These are phyloP conservation scores for Cerastoderma edule DNA, from an alignment of 2,888 invertebrate species.

Conservation along the genomic window DNA sequence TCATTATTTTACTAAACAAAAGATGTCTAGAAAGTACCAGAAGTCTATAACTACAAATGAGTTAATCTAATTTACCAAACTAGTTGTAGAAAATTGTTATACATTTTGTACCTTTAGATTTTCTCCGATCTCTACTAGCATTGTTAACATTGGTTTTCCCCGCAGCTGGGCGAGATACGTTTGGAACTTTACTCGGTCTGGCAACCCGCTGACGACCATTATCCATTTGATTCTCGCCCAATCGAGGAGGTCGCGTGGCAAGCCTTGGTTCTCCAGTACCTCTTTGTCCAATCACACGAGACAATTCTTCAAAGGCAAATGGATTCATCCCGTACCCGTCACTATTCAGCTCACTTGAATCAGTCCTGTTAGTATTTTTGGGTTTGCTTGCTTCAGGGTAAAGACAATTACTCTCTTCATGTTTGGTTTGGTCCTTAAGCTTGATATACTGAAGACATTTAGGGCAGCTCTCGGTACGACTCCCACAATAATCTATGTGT, in stretches of 20 bases:
- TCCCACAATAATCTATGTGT: constrained; percentile 90
- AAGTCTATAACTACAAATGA: too few relatives aligned
- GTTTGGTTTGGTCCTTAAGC: constrained; percentile 89
- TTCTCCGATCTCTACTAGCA: too few relatives aligned
- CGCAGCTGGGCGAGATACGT: constrained; percentile 18
- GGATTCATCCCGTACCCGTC: constrained; percentile 20
- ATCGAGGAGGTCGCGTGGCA: not conserved
- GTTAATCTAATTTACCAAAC: too few relatives aligned
- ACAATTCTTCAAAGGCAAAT: constrained; percentile 46
- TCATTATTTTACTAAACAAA: too few relatives aligned
- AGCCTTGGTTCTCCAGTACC: not conserved
- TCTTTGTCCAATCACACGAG: constrained; percentile 30
- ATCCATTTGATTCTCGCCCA: constrained; percentile 11
- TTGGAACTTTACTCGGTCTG: constrained; percentile 19
- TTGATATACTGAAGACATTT: constrained; percentile 89
- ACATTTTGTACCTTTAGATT: too few relatives aligned
- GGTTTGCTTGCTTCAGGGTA: constrained; percentile 63
- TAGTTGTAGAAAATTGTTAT: too few relatives aligned
- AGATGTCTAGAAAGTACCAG: too few relatives aligned
- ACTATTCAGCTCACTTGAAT: constrained; percentile 8
- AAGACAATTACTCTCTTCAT: constrained; percentile 85
- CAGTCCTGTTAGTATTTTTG: constrained; percentile 30
- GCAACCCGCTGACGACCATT: not conserved
- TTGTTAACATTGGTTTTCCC: constrained; percentile 25
- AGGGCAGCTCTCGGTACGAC: constrained; percentile 88